Percentiles rank a stretch among this genome's conserved stretches.
phyloP scores from a whole-genome alignment of 23 tunicate genomes.

The Clavelina lepadiformis region DNA sequence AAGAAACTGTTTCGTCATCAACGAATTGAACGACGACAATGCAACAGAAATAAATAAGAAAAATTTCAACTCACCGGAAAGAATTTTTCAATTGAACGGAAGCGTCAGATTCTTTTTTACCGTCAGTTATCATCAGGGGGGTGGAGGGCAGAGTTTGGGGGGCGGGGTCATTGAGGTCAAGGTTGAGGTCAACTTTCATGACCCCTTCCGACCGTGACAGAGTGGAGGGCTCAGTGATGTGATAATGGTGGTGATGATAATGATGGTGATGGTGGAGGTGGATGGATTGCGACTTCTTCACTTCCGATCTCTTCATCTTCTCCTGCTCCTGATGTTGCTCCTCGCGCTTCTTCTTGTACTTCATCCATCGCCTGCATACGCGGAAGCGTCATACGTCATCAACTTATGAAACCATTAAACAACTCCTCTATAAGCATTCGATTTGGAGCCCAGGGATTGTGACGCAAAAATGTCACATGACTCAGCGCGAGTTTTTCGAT shows the following conservation, averaged over 20 bases:
- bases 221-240: conserved; percentile 21
- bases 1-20: too few relatives aligned
- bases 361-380: background rate
- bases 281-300: conserved; percentile 31
- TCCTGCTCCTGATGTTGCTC: conserved; percentile 1
- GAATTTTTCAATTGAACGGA: conserved; percentile 3
- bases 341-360: background rate
- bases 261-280: conserved; percentile 73
- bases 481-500: too few relatives aligned
- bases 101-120: conserved; percentile 9
- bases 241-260: conserved; percentile 75
- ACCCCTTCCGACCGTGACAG: background rate
- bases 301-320: conserved; percentile 11
- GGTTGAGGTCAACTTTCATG: conserved; percentile 16
- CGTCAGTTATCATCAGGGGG: conserved; percentile 40
- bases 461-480: too few relatives aligned
- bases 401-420: too few relatives aligned
- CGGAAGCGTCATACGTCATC: too few relatives aligned
- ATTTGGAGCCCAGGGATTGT: too few relatives aligned
- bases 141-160: conserved; percentile 10
- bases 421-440: too few relatives aligned
- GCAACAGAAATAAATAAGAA: too few relatives aligned
- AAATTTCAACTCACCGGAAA: conserved; percentile 16
- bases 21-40: too few relatives aligned
- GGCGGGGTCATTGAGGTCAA: conserved; percentile 21